Evolutionary conservation across 1,140 invertebrate genomes (phyloP), one percentile per base, ranked within the genome.

Genomic region (Agrypnia vestita): DNA sequence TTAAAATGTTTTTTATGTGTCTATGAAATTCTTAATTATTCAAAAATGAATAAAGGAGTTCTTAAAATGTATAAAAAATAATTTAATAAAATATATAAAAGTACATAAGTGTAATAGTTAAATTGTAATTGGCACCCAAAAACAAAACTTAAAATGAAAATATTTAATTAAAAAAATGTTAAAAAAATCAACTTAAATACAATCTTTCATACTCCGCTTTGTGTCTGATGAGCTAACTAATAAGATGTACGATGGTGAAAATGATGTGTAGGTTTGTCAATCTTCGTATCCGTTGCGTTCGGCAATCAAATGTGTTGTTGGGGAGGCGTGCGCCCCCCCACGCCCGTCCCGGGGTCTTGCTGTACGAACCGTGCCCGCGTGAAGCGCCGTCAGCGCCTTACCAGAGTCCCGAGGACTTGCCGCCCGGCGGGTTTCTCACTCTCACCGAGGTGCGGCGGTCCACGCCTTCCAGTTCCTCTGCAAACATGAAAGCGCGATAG

Each of bases 361-460:
- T 35, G 25, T 35, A 35, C 25, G 25, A 35, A 35, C 25, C 25
- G 19, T 64, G 55, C 55, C 61, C 61, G 9, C 13, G 13, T 44
- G 61, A 25, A 11, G 43, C 35, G 61, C 61, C 61, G 0, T 15
- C 35, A 46, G 10, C 9, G 15, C 8, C 86, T 90, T 92, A 93
- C 92, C 92, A 93, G 81, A 93, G 91, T 4, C 90, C 92, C 21
- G 92, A 92, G 10, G 92, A 93, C 85, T 93, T 93, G 7, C 92
- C 92, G 82, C 92, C 92, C 10, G 92, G 92, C 15, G 92, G 92
- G 86, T 93, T 93, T 85, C 91, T 87, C 0, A 93, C 92, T 73
- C 92, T 90, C 7, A 93, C 92, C 61, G 91, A 93, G 3, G 92
- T 91, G 80, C 92, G 92, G 72, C 90, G 89, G 67, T 92, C 91